Percentiles rank a stretch among this genome's conserved stretches.
Conservation (phyloP, 2,797 vertebrate genomes). For the Lepilemur ruficaudatus region DNA sequence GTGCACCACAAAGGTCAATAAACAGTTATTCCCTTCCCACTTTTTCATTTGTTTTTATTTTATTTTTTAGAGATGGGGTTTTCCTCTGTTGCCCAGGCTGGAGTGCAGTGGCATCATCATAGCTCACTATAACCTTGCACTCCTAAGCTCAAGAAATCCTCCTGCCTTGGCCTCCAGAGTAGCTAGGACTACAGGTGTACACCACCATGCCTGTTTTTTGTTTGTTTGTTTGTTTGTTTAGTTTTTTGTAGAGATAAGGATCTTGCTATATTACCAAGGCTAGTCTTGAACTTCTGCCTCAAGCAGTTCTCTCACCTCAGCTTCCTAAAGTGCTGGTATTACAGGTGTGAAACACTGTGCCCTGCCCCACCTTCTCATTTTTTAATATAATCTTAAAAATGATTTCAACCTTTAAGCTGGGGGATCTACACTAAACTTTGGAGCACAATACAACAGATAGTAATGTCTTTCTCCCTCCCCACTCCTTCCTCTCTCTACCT, state of each 20-base stretch:
- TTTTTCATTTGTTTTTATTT: background rate
- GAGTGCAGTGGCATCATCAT: background rate
- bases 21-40: background rate
- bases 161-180: background rate
- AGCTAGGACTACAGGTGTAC: background rate
- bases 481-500: background rate
- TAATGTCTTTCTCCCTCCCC: background rate
- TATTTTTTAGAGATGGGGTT: background rate
- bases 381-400: background rate
- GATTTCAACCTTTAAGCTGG: background rate
- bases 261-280: background rate
- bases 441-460: background rate
- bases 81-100: background rate
- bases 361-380: background rate
- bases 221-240: background rate
- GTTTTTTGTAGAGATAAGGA: background rate
- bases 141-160: background rate
- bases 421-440: background rate
- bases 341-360: background rate
- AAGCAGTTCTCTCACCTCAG: background rate
- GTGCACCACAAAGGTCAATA: background rate
- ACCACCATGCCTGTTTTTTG: background rate
- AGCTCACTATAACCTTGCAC: background rate
- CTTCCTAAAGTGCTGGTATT: background rate
- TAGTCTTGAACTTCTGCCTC: background rate